A percentile compares a stretch with the other conserved stretches of the same genome.
Evolutionary conservation across 2,797 vertebrate species (phyloP).

Genomic region (Sebastes dallii): DNA sequence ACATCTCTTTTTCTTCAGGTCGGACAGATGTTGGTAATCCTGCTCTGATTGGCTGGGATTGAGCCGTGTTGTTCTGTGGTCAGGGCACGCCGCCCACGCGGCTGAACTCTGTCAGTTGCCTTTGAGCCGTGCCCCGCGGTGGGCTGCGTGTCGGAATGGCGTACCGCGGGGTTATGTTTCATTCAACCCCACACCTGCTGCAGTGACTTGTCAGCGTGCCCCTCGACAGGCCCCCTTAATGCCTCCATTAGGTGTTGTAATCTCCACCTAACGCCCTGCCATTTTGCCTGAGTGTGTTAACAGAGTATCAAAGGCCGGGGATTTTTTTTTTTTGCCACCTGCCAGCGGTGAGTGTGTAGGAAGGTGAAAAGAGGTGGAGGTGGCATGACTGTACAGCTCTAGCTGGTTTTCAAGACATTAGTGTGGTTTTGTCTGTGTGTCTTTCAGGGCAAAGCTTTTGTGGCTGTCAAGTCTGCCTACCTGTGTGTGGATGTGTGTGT

Average conservation of each 20-base stretch:
- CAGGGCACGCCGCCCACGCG: constrained; percentile 43
- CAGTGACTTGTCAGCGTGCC: constrained; percentile 67
- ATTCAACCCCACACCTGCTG: constrained; percentile 82
- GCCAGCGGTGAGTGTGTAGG: constrained; percentile 58
- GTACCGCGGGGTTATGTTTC: constrained; percentile 74
- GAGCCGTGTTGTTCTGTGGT: constrained; percentile 62
- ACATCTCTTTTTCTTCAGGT: constrained; percentile 33
- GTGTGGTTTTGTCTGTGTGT: not conserved
- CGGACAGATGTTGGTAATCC: constrained; percentile 74
- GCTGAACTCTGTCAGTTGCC: constrained; percentile 50
- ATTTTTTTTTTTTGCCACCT: constrained; percentile 61
- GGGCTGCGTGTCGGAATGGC: constrained; percentile 49
- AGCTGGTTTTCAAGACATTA: constrained; percentile 27
- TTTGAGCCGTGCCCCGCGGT: constrained; percentile 65
- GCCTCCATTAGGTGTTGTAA: constrained; percentile 80
- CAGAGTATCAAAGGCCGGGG: constrained; percentile 75
- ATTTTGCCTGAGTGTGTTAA: constrained; percentile 75
- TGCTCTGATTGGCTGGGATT: constrained; percentile 62
- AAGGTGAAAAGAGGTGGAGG: constrained; percentile 55
- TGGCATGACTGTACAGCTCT: constrained; percentile 52
- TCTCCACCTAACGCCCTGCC: constrained; percentile 68
- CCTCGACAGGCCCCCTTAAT: constrained; percentile 69
- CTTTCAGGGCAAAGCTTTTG: constrained; percentile 21
- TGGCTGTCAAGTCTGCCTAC: constrained; percentile 16
- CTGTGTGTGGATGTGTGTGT: not conserved